Base-by-base conservation (phyloP, 1,140 invertebrate species). In the Drosophila watanabei region DNA sequence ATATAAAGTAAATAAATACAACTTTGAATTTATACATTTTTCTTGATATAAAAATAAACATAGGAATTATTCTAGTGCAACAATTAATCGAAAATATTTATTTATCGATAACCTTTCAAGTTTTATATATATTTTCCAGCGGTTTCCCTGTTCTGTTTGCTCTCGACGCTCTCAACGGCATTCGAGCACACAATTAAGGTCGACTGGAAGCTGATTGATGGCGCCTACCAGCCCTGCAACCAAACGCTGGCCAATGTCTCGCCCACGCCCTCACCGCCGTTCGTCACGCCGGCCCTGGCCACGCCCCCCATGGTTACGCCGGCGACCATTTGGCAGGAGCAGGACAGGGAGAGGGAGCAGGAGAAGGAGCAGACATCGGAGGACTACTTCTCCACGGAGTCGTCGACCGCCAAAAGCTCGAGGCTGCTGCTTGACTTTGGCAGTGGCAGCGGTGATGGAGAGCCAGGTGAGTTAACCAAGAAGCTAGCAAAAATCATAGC, bases 81-180 rank as follows among this genome's bases (percentile, higher is more conserved):
- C n/a, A n/a, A n/a, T 24, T 24, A 24, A 24, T 24, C 24, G 24
- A 24, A 37, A 37, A 13, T 24, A 9, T 24, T 24, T 20, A 56
- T 14, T 56, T 18, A 33, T 14, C 7, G 48, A 49, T 48, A 24
- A 65, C 32, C 35, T 59, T 73, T 65, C 64, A 39, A 14, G 2
- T 13, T 13, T 10, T 41, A n/a, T 43, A 18, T 9, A 43, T 45
- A 7, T 28, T 9, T 35, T 79, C 57, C 46, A 65, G 86, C 94
- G 11, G 95, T 97, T 9, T 95, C 94, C 72, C 60, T 96, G 8
- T 94, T 96, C 51, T 96, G 96, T 90, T 94, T 96, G 66, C 79
- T 95, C 33, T 94, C 95, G 62, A 96, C 94, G 45, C 85, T 95
- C 49, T 94, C 95, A 52, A 95, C 96, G 37, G 95, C 95, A 9